Evolutionary conservation across 2,797 vertebrate genomes (phyloP), one percentile per base, ranked within the genome.

Genomic region (Sebastes taczanowskii): DNA sequence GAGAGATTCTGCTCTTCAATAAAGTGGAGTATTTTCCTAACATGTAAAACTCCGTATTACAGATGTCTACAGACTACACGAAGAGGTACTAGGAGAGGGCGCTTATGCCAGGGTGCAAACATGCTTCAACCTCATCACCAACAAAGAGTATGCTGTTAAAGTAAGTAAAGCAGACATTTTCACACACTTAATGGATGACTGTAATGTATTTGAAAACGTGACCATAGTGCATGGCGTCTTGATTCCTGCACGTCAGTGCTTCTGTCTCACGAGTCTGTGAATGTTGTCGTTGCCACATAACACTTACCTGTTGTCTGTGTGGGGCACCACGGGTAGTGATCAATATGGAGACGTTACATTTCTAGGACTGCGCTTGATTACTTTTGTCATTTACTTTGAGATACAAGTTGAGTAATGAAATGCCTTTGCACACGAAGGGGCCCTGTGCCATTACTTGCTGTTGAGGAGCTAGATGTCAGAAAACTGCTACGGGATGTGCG

Each of bases 141-240:
- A 98, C 88, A 99, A 99, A 90, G 99, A 99, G 90, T 99, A 99
- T 2, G 98, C 99, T 0, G 99, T 99, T 75, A 99, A 99, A 97
- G 99, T 99, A 93, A 86, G 42, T 35, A 27, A 7, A 34, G 10
- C 14, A 35, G 77, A 62, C 18, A 16, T 11, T 55, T 4, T 11
- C 13, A 32, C 0, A 34, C 32, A 38, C 18, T 4, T 71, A 2
- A 59, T 71, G 2, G 13, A 30, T 74, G 52, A 23, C n/a, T 60
- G 11, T 16, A 27, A 14, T 71, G 3, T 27, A 8, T 67, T 71
- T 79, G 11, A 65, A 73, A 63, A 23, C 18, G 29, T 68, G 23
- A 11, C 13, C 6, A 42, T 32, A 53, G 20, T 59, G 7, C 11
- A 58, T 8, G 13, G 2, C 3, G 5, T 20, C 13, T 62, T 20